Evolutionary conservation across 2,113 vertebrate genomes (phyloP), one percentile per base, ranked within the genome.

Genomic region (Oreotrochilus melanogaster): DNA sequence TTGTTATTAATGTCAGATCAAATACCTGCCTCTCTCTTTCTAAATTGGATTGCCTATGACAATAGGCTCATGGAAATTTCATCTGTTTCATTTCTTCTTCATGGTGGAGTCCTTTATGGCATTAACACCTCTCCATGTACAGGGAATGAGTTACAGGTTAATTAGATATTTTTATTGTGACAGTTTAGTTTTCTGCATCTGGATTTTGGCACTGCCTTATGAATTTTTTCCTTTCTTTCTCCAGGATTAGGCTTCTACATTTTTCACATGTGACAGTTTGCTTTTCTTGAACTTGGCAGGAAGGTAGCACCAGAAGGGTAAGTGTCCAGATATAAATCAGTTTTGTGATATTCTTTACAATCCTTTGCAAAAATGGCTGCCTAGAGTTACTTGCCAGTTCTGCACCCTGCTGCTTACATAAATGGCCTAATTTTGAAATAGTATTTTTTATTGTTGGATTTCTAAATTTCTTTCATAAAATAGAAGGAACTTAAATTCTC

Each of bases 11-110:
- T 84, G 78, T 93, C 90, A 88, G 45, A 88, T 65, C 57, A 81
- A 89, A 92, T 89, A 86, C 51, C 28, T 95, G 79, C 56, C 50
- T 90, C 50, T 78, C 45, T 72, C 37, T 54, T 86, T 89, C 60
- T 78, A 45, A 84, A 90, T 78, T 92, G 81, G 48, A 93, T 96
- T 94, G 85, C 50, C 43, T 86, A 50, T 88, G 86, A 96, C 78
- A 94, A 85, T 74, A 89, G 48, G 43, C 48, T 93, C 64, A 19
- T 65, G 70, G 73, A 95, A 95, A 92, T 87, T 90, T 91, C 67
- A 79, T 93, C 90, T 96, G 61, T 88, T 93, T 90, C 25, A 57
- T 96, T 92, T 93, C 45, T 89, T 94, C 95, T 91, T 91, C 80
- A 35, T 96, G 50, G 42, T 72, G 64, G 51, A 81, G 50, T 74